Conservation (phyloP, 2,113 vertebrate species). For the Acinonyx jubatus region DNA sequence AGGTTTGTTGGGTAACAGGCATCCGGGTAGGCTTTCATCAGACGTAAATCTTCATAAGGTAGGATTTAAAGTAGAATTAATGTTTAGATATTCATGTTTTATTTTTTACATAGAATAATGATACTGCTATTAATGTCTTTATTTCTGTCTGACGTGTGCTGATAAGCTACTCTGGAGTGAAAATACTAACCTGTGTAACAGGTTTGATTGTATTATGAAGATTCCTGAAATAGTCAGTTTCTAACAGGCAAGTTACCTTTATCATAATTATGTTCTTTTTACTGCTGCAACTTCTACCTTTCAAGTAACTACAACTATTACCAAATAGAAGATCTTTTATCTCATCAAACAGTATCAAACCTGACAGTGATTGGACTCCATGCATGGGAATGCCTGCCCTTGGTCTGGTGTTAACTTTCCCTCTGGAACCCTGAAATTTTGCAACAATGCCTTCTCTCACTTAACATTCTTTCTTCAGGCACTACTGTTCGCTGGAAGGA, state of each 20-base stretch:
- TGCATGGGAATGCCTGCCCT: neutral
- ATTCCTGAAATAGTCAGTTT: slow-evolving; percentile 11
- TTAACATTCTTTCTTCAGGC: neutral
- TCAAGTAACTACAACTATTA: neutral
- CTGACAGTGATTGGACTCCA: neutral
- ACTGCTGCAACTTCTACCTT: neutral
- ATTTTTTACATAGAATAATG: neutral
- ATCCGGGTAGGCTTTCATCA: neutral
- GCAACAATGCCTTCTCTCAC: neutral
- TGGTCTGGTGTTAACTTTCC: neutral
- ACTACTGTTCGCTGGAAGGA: neutral
- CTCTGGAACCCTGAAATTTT: neutral
- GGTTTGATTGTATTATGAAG: neutral
- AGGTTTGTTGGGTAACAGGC: neutral
- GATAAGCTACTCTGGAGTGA: neutral
- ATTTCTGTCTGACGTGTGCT: neutral
- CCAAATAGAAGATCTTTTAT: neutral
- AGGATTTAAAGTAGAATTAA: neutral
- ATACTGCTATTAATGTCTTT: neutral
- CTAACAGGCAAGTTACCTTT: neutral
- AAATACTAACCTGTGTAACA: neutral
- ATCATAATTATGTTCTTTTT: neutral
- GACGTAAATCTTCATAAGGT: neutral
- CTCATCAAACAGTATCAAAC: neutral
- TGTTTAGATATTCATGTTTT: neutral